Evolutionary conservation across 1,140 invertebrate genomes (phyloP).

Genomic region (Leptinotarsa undecemlineata): DNA sequence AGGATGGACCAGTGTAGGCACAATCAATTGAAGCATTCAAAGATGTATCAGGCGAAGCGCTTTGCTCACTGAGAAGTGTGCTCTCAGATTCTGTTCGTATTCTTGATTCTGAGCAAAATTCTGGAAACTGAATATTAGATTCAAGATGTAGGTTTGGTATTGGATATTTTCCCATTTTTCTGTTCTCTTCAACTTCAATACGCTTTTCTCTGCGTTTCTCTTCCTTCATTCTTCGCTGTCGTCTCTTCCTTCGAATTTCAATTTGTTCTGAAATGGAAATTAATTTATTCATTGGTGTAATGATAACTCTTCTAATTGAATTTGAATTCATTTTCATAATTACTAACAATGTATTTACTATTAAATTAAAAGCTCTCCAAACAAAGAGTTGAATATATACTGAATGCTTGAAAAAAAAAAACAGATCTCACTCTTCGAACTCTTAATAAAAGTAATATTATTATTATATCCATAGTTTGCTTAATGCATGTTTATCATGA

Average conservation of each 20-base stretch:
- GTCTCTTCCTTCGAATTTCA: constrained; percentile 63
- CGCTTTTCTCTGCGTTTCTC: constrained; percentile 72
- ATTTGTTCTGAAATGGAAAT: constrained; percentile 63
- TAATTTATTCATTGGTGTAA: no score
- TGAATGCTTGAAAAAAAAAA: no score
- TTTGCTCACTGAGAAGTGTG: constrained; percentile 38
- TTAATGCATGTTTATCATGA: no score
- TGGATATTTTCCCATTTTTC: constrained; percentile 67
- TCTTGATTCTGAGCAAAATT: constrained; percentile 31
- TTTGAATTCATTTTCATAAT: no score
- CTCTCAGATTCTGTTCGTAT: constrained; percentile 37
- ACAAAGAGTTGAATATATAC: no score
- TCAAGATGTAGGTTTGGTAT: constrained; percentile 63
- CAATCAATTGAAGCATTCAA: constrained; percentile 46
- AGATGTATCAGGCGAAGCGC: constrained; percentile 37
- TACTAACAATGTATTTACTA: no score
- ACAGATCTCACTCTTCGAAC: no score
- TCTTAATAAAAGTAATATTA: no score
- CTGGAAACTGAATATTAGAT: constrained; percentile 68
- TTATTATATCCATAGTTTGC: no score
- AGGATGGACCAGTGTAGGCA: constrained; percentile 57
- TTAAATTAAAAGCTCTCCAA: no score
- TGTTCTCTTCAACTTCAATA: constrained; percentile 73
- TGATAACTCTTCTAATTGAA: no score
- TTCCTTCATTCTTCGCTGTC: constrained; percentile 67